Evolutionary conservation across 2,113 vertebrate genomes (phyloP), one percentile per base, ranked within the genome.

Genomic region (Pedionomus torquatus): DNA sequence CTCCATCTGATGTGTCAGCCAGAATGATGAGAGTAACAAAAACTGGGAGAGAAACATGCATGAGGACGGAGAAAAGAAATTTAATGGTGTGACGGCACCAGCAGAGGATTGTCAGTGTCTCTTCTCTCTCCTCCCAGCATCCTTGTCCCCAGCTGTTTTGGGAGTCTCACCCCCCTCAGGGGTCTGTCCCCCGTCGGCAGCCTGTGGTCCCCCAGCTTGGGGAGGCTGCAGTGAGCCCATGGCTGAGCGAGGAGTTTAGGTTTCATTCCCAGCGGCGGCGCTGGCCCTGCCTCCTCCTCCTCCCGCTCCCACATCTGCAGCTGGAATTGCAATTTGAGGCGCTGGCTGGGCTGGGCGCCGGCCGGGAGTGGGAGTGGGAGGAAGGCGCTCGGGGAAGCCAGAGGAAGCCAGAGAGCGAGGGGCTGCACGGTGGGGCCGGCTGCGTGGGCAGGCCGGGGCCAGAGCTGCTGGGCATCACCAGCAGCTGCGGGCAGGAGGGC

Each of bases 251-350:
- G 35, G 84, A 82, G 84, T 37, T 82, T 35, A 25, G 77, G 68
- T 92, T 76, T 58, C 74, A 33, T 48, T 85, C 75, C 63, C 25
- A 21, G 48, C 43, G 20, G 92, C 31, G 17, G 92, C n/a, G 9
- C 71, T 31, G 93, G 95, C 93, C 90, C 93, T 83, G 87, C 82
- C 93, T 95, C 84, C 94, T 90, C 58, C 94, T 86, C 60, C 94
- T 87, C 79, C 93, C 70, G 57, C 91, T 89, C 93, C 85, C 95
- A 83, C 95, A 87, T 95, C 93, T 89, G 95, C 95, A 96, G 95
- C 95, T 96, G 95, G 93, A 87, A 95, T 95, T 95, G 95, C 93
- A 95, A 96, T 96, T 89, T 91, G 95, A 96, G 88, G 93, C 93
- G 84, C 95, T 61, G 95, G 57, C 90, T 61, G 95, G 95, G 95